Percentiles rank a stretch among this genome's conserved stretches.
phyloP scores from a whole-genome alignment of 1,140 invertebrate species.

The Parapsyche elsis region DNA sequence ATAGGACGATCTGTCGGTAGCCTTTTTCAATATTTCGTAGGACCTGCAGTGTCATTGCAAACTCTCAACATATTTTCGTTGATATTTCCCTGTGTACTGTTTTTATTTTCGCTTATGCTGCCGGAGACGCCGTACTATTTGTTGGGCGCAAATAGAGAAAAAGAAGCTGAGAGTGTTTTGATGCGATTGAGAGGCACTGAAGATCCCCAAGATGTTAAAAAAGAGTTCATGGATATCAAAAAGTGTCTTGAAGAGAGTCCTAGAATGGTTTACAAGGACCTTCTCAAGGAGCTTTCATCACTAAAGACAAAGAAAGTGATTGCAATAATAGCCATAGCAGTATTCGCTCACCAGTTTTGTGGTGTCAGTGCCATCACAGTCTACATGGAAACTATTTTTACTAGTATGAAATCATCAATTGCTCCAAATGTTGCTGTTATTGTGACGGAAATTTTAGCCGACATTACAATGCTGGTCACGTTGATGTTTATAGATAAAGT shows the following conservation, averaged over 20 bases:
- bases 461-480: conserved; percentile 48
- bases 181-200: conserved; percentile 47
- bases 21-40: conserved; percentile 62
- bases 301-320: conserved; percentile 50
- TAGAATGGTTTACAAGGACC: conserved; percentile 41
- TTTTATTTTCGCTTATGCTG: conserved; percentile 44
- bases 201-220: conserved; percentile 25
- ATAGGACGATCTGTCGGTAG: conserved; percentile 71
- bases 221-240: conserved; percentile 50
- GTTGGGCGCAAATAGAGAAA: conserved; percentile 38
- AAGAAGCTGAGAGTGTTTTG: conserved; percentile 41
- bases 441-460: conserved; percentile 46
- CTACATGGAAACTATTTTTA: conserved; percentile 53
- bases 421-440: conserved; percentile 47
- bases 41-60: conserved; percentile 60
- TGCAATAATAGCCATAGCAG: conserved; percentile 46
- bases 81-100: conserved; percentile 38
- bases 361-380: conserved; percentile 51
- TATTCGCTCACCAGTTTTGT: conserved; percentile 53
- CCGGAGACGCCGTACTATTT: conserved; percentile 55
- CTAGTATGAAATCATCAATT: conserved; percentile 48
- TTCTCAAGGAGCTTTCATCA: conserved; percentile 47
- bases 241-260: conserved; percentile 52
- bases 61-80: conserved; percentile 43
- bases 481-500: conserved; percentile 50